These are phyloP conservation scores for Nyctibius bracteatus DNA, from an alignment of 2,113 vertebrate genomes.

Conservation along the genomic window DNA sequence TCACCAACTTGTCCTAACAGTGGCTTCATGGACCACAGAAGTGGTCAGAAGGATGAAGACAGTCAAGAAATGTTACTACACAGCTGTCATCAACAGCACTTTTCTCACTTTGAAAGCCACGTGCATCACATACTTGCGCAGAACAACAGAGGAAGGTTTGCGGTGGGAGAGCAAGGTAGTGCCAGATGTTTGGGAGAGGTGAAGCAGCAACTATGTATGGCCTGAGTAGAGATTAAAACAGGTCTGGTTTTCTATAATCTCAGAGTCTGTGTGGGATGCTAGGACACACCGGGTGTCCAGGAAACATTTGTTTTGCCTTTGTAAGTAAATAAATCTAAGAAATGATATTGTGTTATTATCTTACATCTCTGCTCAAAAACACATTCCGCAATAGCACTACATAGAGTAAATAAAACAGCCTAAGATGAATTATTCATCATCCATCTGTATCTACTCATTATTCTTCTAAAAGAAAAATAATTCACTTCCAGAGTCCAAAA, in stretches of 20 bases:
- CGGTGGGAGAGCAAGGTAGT: background rate
- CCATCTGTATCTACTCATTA: slow-evolving; percentile 43
- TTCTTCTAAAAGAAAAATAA: slow-evolving; percentile 55
- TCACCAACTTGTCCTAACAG: background rate
- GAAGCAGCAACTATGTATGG: background rate
- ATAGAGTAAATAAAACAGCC: slow-evolving; percentile 45
- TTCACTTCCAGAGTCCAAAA: slow-evolving; percentile 25
- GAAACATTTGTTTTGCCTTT: slow-evolving; percentile 14
- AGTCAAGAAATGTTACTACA: background rate
- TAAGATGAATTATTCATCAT: slow-evolving; percentile 58
- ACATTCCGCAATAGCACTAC: slow-evolving; percentile 19
- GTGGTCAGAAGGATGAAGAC: background rate
- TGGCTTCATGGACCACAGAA: background rate
- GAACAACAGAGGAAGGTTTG: background rate
- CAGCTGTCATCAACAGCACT: background rate
- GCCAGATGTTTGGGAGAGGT: background rate
- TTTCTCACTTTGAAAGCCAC: background rate
- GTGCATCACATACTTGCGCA: too few relatives aligned
- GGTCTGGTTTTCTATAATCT: background rate
- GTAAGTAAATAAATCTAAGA: slow-evolving; percentile 40
- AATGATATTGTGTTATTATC: slow-evolving; percentile 27
- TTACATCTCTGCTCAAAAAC: slow-evolving; percentile 45
- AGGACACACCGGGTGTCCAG: background rate
- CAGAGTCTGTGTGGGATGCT: background rate
- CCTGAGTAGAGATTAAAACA: background rate